Evolutionary conservation across 2,113 vertebrate species (phyloP), one percentile per base, ranked within the genome.

Genomic region (Octodon degus): DNA sequence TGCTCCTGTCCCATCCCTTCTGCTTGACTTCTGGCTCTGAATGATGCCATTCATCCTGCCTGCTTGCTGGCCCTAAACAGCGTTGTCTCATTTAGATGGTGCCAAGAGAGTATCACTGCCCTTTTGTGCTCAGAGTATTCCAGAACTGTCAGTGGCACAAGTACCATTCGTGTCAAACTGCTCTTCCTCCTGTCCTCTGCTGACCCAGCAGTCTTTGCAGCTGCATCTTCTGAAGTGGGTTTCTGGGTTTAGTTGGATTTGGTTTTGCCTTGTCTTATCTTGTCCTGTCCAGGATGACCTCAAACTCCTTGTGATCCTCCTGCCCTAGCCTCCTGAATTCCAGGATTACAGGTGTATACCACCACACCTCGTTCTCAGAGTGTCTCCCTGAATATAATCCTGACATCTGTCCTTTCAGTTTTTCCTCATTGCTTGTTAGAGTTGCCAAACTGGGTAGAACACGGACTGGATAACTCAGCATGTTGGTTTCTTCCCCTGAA

Each of bases 1-100:
- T 10, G 4, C 65, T 86, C 90, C 82, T 93, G 88, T 58, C n/a
- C 37, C 27, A 62, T 93, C 93, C 58, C 85, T 89, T 91, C 82
- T 94, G 77, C 84, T 89, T 91, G 90, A 85, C 90, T 96, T 96
- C 86, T 84, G 86, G 40, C 79, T 95, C 86, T 96, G 68, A 95
- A 95, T 90, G 81, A 93, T 87, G 84, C 63, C 87, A 27, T 97
- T 74, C 40, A 89, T 74, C 84, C 76, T 91, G 12, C 63, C 84
- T 0, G n/a, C 86, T 86, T 55, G 65, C 77, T 85, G 94, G 6
- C 58, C 80, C 84, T 86, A 87, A 22, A 83, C 63, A 14, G 76
- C 67, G 97, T 97, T 88, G 6, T 95, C 40, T 97, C 93, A 92
- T 96, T 97, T 79, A 92, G 34, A 90, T 80, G 74, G 2, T 4